These are phyloP conservation scores for Dinoponera quadriceps DNA, from an alignment of 1,140 invertebrate genomes.

Conservation along the genomic window DNA sequence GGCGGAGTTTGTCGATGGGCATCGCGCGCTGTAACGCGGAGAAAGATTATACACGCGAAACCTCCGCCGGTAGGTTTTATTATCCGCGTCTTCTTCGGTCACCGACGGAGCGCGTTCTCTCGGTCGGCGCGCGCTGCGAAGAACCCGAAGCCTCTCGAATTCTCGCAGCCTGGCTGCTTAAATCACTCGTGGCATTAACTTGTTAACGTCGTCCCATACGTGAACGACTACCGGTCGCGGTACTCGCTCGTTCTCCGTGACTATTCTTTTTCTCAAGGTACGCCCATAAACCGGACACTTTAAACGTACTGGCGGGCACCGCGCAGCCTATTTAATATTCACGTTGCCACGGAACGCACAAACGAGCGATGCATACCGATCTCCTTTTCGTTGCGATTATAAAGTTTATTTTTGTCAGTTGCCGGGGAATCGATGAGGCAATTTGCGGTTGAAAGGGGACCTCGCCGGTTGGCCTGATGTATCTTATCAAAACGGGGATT, in stretches of 20 bases:
- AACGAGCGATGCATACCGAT: conserved; percentile 72
- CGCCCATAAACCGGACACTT: conserved; percentile 81
- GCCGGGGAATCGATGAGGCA: conserved; percentile 61
- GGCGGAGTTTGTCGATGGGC: conserved; percentile 71
- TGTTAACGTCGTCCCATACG: conserved; percentile 68
- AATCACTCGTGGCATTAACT: conserved; percentile 64
- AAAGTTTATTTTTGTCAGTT: conserved; percentile 71
- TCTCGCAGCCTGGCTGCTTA: conserved; percentile 38
- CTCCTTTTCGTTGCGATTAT: conserved; percentile 7
- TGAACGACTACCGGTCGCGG: conserved; percentile 71
- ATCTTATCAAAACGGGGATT: too few relatives aligned
- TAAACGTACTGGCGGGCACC: conserved; percentile 65
- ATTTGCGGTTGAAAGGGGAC: conserved; percentile 16
- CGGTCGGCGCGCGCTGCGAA: too few relatives aligned
- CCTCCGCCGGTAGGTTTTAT: background rate
- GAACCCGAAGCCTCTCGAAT: background rate
- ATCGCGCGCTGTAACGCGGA: conserved; percentile 19
- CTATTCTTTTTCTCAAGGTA: conserved; percentile 73
- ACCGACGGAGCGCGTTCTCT: too few relatives aligned
- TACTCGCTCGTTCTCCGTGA: conserved; percentile 37
- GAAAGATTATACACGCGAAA: conserved; percentile 28
- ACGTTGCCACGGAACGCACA: conserved; percentile 54
- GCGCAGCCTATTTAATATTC: conserved; percentile 78
- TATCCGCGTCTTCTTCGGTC: too few relatives aligned
- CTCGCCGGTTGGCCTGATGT: background rate